phyloP scores from a whole-genome alignment of 1,140 invertebrate species.

The Pantala flavescens region DNA sequence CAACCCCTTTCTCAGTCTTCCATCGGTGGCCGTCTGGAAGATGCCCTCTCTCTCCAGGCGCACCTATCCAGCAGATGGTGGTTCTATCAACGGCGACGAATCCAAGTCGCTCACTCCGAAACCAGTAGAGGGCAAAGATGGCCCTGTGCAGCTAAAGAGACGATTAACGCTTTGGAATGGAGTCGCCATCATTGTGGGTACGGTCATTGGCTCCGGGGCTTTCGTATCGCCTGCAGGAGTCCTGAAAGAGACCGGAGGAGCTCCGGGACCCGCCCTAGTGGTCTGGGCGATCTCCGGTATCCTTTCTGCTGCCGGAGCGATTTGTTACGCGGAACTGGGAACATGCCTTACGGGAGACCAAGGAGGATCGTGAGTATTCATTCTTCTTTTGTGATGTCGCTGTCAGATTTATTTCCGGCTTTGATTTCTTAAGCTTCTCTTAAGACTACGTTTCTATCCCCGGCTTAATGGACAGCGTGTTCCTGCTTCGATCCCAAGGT shows the following conservation, averaged over 20 bases:
- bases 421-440: too few relatives aligned
- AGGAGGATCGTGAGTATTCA: conserved; percentile 21
- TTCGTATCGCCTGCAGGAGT: conserved; percentile 70
- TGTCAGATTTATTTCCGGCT: too few relatives aligned
- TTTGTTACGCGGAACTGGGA: conserved; percentile 79
- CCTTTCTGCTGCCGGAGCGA: conserved; percentile 61
- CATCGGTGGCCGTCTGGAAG: not conserved
- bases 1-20: not conserved
- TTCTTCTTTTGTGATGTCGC: too few relatives aligned
- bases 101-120: not conserved
- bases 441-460: too few relatives aligned
- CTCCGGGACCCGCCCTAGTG: conserved; percentile 53
- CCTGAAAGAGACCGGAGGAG: conserved; percentile 49
- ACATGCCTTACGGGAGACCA: conserved; percentile 53
- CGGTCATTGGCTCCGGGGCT: conserved; percentile 74
- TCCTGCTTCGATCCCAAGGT: too few relatives aligned
- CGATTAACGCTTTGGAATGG: conserved; percentile 77
- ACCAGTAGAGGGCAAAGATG: conserved; percentile 8
- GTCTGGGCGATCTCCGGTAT: conserved; percentile 65
- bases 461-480: too few relatives aligned
- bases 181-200: conserved; percentile 75
- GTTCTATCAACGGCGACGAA: not conserved
- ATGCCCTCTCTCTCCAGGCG: not conserved
- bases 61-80: not conserved
- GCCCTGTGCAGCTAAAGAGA: conserved; percentile 54